These are phyloP conservation scores for Bolinopsis microptera DNA, from an alignment of 37 sponge, comb jelly and placozoan genomes.

Conservation along the genomic window DNA sequence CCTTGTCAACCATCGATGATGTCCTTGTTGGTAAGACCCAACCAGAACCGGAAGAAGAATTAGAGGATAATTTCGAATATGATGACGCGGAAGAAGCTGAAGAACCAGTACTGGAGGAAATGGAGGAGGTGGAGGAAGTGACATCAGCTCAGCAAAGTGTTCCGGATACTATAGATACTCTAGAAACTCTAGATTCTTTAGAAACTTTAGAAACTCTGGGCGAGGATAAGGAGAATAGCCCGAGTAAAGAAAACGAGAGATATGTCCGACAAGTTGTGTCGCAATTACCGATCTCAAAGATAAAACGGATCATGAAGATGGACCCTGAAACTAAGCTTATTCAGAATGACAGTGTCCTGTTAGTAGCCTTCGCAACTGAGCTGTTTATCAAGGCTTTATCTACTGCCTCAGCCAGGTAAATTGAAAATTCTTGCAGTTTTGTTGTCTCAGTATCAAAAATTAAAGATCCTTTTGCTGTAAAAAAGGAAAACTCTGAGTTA, in stretches of 20 bases:
- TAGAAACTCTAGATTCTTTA: not conserved
- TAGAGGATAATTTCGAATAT: conserved; percentile 41
- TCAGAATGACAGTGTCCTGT: conserved; percentile 30
- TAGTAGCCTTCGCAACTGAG: conserved; percentile 45
- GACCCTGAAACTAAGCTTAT: conserved; percentile 33
- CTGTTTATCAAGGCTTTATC: conserved; percentile 26
- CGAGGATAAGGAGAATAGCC: conserved; percentile 11
- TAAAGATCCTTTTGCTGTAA: too few relatives aligned
- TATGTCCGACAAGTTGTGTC: conserved; percentile 32
- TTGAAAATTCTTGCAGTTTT: too few relatives aligned
- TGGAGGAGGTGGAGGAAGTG: not conserved
- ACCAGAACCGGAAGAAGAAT: conserved; percentile 9
- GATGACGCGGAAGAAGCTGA: not conserved
- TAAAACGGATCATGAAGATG: conserved; percentile 40
- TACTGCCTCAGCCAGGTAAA: conserved; percentile 36
- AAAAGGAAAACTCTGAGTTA: too few relatives aligned
- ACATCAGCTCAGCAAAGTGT: not conserved
- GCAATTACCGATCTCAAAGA: conserved; percentile 44
- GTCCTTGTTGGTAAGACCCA: not conserved
- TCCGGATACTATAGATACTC: not conserved
- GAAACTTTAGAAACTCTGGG: not conserved
- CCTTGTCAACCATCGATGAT: not conserved
- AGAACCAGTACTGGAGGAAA: not conserved
- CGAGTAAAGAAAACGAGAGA: not conserved
- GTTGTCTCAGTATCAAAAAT: too few relatives aligned